Base-by-base conservation (phyloP, 2,113 vertebrate species). In the Albula goreensis region DNA sequence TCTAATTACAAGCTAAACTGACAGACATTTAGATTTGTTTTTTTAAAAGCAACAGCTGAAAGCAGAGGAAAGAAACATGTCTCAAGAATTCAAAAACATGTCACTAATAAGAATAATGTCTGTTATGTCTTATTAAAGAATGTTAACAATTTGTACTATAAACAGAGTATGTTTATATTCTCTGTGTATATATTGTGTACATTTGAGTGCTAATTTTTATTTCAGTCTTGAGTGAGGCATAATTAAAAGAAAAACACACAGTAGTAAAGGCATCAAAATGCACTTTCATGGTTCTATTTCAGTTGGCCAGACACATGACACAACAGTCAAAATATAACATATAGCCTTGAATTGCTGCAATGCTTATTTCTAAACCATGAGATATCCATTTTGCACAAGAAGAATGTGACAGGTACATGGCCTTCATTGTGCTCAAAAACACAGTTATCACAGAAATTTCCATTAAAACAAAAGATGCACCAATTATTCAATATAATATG, bases 81-180 rank as follows among this genome's bases (percentile, higher is more conserved):
- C 57, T 60, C 57, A 60, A 60, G 17, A 60, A 15, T 60, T 15
- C 57, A 15, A 56, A 85, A 85, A 31, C 25, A 85, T 79, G 48
- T 25, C 12, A 79, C 50, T n/a, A 49, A 60, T 22, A 79, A 80
- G 22, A 49, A 22, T 9, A 13, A 57, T 22, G 31, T 79, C 84
- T 57, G 51, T 51, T 57, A 25, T 50, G 51, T 19, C 77, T 49
- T 51, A 50, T 15, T 85, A 52, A 80, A 79, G 84, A 85, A 85
- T 85, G 84, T 80, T 57, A 50, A 85, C 41, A 85, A 60, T 57
- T n/a, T 13, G 8, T 5, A 79, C 74, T 60, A 57, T 85, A 50
- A 78, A 60, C 50, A 4, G 63, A 84, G 49, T 11, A 22, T 74
- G 60, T 22, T 3, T 66, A 66, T 22, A 22, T 66, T 66, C 7